A percentile compares a stretch with the other conserved stretches of the same genome.
Conservation (phyloP, 2,113 vertebrate genomes). For the Vombatus ursinus region DNA sequence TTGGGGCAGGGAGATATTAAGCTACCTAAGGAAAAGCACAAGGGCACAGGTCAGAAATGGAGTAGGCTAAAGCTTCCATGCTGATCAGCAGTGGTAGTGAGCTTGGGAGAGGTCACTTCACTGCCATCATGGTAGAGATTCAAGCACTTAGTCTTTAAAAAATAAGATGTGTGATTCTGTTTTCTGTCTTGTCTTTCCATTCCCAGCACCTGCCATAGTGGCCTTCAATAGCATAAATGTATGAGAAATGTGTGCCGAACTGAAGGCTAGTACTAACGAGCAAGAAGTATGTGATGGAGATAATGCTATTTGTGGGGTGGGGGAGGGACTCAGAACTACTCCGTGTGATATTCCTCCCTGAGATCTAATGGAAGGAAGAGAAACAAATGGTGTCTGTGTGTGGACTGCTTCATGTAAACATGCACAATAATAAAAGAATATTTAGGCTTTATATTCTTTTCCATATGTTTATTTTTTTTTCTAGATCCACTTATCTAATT, state of each 20-base stretch:
- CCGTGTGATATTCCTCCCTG: background rate
- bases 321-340: background rate
- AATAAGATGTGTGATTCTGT: background rate
- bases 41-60: background rate
- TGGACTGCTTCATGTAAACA: background rate
- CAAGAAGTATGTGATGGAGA: background rate
- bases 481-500: background rate
- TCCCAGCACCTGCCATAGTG: background rate
- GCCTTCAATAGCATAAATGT: background rate
- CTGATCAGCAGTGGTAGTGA: background rate
- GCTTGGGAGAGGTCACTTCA: background rate
- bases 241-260: background rate
- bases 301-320: background rate
- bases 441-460: background rate
- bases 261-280: background rate
- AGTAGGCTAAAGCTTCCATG: too few species aligned
- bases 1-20: background rate
- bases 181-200: background rate
- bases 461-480: background rate
- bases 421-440: background rate
- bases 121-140: background rate
- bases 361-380: background rate
- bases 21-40: background rate
- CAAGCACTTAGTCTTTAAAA: background rate
- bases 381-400: background rate